phyloP scores from a whole-genome alignment of 2,113 vertebrate species.

The Amazona vittata region DNA sequence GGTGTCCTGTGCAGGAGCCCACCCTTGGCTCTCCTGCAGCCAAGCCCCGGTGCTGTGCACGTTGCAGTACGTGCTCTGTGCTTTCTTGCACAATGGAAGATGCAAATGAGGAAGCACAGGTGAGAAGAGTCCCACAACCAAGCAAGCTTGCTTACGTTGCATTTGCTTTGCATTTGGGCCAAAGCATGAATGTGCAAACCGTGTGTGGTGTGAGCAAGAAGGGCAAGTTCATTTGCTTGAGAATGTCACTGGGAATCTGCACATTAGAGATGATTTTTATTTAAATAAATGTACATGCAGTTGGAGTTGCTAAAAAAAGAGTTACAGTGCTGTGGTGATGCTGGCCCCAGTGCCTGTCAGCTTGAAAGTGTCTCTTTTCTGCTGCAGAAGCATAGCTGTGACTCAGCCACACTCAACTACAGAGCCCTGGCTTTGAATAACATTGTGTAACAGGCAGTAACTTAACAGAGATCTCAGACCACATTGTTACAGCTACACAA shows the following conservation, averaged over 20 bases:
- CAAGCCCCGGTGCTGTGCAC: neutral
- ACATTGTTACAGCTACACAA: neutral
- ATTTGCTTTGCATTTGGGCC: neutral
- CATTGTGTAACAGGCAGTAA: neutral
- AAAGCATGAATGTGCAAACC: neutral
- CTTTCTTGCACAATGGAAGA: constrained; percentile 23
- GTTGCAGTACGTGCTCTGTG: neutral
- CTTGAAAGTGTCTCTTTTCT: neutral
- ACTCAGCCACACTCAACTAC: neutral
- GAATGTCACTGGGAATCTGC: constrained; percentile 1
- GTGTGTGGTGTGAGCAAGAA: neutral
- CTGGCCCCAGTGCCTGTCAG: neutral
- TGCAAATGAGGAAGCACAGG: neutral
- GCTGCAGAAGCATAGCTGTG: neutral
- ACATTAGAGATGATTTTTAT: neutral
- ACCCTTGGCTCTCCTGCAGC: neutral
- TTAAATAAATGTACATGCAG: neutral
- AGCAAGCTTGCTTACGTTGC: neutral
- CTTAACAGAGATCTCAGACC: neutral
- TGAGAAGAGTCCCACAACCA: neutral
- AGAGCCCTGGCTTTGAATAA: neutral
- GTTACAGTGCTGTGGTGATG: neutral
- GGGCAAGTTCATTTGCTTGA: neutral
- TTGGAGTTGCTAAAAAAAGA: neutral
- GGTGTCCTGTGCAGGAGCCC: neutral